A percentile compares a stretch with the other conserved stretches of the same genome.
Evolutionary conservation across 1,140 invertebrate genomes (phyloP).

Genomic region (Drepana arcuata): DNA sequence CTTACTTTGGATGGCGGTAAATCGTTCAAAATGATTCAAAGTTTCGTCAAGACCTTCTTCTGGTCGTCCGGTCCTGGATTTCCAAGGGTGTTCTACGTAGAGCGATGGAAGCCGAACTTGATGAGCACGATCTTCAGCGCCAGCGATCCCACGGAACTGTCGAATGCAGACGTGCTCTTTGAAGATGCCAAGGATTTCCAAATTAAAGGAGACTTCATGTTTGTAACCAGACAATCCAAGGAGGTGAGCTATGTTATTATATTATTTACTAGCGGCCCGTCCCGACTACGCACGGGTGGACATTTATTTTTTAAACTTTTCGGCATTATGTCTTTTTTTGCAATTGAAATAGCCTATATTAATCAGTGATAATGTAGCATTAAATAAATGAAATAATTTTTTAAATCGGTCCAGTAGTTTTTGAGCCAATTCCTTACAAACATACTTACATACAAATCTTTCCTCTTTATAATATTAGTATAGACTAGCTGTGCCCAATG

Average conservation of each 20-base stretch:
- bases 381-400: no score
- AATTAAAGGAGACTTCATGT: constrained; percentile 87
- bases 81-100: constrained; percentile 76
- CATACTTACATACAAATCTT: no score
- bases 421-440: no score
- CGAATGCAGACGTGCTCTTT: constrained; percentile 72
- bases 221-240: constrained; percentile 78
- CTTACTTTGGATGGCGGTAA: constrained; percentile 82
- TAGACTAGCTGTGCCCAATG: no score
- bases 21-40: constrained; percentile 78
- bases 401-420: no score
- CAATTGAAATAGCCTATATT: no score
- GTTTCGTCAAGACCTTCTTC: constrained; percentile 83
- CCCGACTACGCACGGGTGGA: no score
- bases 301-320: no score
- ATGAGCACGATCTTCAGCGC: constrained; percentile 76
- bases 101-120: constrained; percentile 77
- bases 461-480: no score
- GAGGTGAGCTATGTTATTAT: constrained; percentile 44
- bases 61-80: constrained; percentile 74
- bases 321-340: no score
- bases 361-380: no score
- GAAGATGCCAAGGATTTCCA: constrained; percentile 85
- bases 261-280: no score
- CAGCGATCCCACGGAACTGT: constrained; percentile 42